Percentiles rank a stretch among this genome's conserved stretches.
Evolutionary conservation across 2,888 invertebrate species (phyloP).

Genomic region (Malachius bipustulatus): DNA sequence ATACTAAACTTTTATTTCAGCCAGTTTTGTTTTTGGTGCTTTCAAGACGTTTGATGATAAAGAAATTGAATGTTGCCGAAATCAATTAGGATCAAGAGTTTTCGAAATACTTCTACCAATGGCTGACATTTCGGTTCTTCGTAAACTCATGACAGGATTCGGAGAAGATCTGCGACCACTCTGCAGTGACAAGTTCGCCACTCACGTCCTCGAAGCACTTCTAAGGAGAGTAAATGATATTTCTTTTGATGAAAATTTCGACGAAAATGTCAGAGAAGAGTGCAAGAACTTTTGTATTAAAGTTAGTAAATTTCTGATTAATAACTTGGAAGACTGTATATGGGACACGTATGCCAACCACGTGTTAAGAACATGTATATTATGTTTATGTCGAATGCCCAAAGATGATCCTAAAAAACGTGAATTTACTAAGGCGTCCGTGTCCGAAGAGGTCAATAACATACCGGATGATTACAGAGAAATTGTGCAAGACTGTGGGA

Average conservation of each 20-base stretch:
- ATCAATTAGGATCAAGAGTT: slow-evolving; percentile 69
- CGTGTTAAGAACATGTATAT: slow-evolving; percentile 59
- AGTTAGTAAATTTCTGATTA: slow-evolving; percentile 61
- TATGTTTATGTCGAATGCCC: slow-evolving; percentile 47
- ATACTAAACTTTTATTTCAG: too few relatives aligned
- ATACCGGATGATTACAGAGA: slow-evolving; percentile 48
- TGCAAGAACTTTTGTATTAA: slow-evolving; percentile 57
- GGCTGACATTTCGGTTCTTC: slow-evolving; percentile 49
- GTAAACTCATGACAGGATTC: slow-evolving; percentile 51
- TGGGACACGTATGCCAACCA: slow-evolving; percentile 69
- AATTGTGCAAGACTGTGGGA: slow-evolving; percentile 51
- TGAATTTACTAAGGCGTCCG: slow-evolving; percentile 23
- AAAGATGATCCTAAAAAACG: slow-evolving; percentile 30
- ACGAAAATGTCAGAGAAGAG: slow-evolving; percentile 30
- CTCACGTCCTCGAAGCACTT: slow-evolving; percentile 66
- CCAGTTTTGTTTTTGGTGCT: slow-evolving; percentile 60
- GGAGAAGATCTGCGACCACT: slow-evolving; percentile 54
- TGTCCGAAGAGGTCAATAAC: slow-evolving; percentile 16
- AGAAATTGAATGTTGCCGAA: slow-evolving; percentile 61
- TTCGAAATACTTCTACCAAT: slow-evolving; percentile 64
- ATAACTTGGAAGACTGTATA: slow-evolving; percentile 76
- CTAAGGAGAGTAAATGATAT: slow-evolving; percentile 44
- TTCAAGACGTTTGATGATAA: slow-evolving; percentile 56
- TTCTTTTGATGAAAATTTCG: slow-evolving; percentile 32
- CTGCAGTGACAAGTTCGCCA: slow-evolving; percentile 64